phyloP scores from a whole-genome alignment of 2,113 vertebrate species.

The Sakesphorus luctuosus region DNA sequence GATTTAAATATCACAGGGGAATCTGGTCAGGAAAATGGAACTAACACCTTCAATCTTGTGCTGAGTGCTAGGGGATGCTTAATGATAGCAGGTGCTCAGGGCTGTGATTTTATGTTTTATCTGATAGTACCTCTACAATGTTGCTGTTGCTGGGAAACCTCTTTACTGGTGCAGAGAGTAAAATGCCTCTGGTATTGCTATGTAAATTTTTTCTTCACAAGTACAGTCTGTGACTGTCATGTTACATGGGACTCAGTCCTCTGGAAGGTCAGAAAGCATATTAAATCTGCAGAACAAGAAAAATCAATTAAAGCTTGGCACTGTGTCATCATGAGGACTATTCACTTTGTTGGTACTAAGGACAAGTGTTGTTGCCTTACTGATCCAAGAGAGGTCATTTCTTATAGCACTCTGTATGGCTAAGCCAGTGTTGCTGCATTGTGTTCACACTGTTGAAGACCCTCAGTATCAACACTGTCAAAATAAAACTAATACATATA shows the following conservation, averaged over 20 bases:
- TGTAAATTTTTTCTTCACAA: not conserved
- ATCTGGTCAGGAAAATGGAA: conserved; percentile 7
- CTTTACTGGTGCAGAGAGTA: not conserved
- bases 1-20: conserved; percentile 21
- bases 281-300: not conserved
- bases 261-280: not conserved
- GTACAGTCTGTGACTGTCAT: not conserved
- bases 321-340: not conserved
- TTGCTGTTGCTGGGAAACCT: conserved; percentile 54
- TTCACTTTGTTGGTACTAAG: not conserved
- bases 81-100: conserved; percentile 15
- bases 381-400: not conserved
- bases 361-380: not conserved
- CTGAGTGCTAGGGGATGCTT: not conserved
- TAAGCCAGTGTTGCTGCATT: not conserved
- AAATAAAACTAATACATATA: not conserved
- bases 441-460: not conserved
- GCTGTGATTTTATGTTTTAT: conserved; percentile 43
- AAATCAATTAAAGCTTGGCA: not conserved
- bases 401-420: not conserved
- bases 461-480: not conserved
- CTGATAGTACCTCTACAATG: not conserved
- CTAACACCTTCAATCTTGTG: conserved; percentile 25
- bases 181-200: not conserved
- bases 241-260: not conserved